Evolutionary conservation across 1,140 invertebrate genomes (phyloP).

Genomic region (Drosophila melanica): DNA sequence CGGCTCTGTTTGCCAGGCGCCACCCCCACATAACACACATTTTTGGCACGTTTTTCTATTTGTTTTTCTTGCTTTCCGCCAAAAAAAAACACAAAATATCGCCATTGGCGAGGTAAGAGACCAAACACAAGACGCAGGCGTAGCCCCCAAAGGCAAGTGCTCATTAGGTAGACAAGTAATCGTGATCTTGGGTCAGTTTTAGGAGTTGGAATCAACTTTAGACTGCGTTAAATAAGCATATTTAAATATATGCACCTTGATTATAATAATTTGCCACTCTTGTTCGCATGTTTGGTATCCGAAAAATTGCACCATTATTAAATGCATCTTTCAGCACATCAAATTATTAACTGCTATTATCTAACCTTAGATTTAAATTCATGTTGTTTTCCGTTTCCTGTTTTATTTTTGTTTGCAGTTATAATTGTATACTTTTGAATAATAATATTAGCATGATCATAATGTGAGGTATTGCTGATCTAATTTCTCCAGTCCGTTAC

Average conservation of each 20-base stretch:
- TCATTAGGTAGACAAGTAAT: constrained; percentile 61
- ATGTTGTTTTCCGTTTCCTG: background rate
- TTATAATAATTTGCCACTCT: constrained; percentile 33
- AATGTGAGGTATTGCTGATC: too few species aligned
- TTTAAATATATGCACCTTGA: constrained; percentile 17
- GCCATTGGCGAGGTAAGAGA: constrained; percentile 64
- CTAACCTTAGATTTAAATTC: background rate
- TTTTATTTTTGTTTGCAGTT: background rate
- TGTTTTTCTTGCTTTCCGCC: constrained; percentile 69
- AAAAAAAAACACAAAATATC: constrained; percentile 35
- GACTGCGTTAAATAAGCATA: constrained; percentile 24
- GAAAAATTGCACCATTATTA: constrained; percentile 31
- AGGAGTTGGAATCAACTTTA: constrained; percentile 42
- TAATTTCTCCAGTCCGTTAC: too few species aligned
- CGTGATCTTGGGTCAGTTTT: constrained; percentile 43
- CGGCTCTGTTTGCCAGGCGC: constrained; percentile 50
- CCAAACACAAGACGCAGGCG: constrained; percentile 28
- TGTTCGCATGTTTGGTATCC: constrained; percentile 9
- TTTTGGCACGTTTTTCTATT: constrained; percentile 54
- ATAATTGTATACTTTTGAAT: too few species aligned
- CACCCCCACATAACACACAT: constrained; percentile 57
- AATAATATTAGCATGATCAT: too few species aligned
- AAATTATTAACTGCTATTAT: constrained; percentile 23
- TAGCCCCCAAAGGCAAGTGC: constrained; percentile 23
- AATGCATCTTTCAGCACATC: background rate